Percentiles rank a stretch among this genome's conserved stretches.
These are phyloP conservation scores for Agrochola litura DNA, from an alignment of 2,888 invertebrate species.

Conservation along the genomic window DNA sequence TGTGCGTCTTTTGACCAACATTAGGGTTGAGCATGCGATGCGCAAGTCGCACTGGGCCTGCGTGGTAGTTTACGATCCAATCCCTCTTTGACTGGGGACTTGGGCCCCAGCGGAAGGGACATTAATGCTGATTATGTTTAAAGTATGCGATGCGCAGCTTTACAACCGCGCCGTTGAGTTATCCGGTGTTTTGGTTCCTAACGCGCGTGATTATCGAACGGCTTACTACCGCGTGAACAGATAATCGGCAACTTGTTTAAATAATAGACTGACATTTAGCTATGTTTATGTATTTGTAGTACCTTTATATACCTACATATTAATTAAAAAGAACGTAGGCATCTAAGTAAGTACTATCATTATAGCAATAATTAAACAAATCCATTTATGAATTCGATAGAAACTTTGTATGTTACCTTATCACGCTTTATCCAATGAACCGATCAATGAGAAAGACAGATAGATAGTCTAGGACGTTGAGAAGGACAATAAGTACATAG, in stretches of 20 bases:
- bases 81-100: neutral
- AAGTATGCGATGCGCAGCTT: neutral
- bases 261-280: neutral
- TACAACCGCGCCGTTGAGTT: neutral
- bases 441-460: neutral
- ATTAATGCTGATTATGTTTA: neutral
- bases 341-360: neutral
- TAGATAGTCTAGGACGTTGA: neutral
- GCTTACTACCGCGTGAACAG: neutral
- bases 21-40: slow-evolving; percentile 7
- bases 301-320: too few species aligned
- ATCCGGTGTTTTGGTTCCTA: neutral
- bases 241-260: neutral
- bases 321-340: neutral
- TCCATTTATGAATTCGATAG: too few species aligned
- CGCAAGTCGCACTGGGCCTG: slow-evolving; percentile 38
- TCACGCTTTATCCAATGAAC: neutral
- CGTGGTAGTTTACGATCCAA: slow-evolving; percentile 11
- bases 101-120: neutral
- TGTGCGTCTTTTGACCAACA: slow-evolving; percentile 36
- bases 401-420: neutral
- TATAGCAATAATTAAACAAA: too few species aligned
- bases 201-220: neutral
- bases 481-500: neutral
- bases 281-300: neutral